Conservation (phyloP, 1,140 invertebrate species). For the Eriocheir sinensis region DNA sequence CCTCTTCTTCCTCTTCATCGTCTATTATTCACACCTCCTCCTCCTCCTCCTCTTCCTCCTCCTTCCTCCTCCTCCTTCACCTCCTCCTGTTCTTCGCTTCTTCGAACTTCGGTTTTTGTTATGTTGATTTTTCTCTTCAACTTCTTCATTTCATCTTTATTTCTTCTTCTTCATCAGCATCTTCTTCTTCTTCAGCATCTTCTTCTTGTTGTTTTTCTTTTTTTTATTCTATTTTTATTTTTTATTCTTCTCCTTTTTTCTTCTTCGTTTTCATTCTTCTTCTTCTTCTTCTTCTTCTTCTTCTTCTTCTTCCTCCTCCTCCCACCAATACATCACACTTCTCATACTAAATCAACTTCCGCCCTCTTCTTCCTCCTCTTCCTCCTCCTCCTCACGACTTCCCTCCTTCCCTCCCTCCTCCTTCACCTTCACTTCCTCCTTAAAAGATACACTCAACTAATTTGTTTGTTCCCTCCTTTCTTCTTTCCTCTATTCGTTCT, state of each 20-base stretch:
- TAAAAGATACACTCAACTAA: neutral
- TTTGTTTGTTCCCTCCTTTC: neutral
- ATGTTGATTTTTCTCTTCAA: neutral
- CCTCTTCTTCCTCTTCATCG: neutral
- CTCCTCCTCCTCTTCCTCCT: neutral
- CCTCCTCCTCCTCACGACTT: neutral
- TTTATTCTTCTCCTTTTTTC: neutral
- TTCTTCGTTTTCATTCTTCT: neutral
- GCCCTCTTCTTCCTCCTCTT: neutral
- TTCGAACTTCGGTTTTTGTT: neutral
- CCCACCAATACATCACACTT: too few species aligned
- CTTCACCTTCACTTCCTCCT: neutral
- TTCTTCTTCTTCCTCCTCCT: neutral
- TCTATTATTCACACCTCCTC: neutral
- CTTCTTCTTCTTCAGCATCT: neutral
- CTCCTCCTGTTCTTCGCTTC: neutral
- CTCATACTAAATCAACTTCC: neutral
- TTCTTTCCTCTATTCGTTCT: neutral
- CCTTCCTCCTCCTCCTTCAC: neutral
- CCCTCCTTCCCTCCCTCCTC: neutral
- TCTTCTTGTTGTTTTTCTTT: neutral
- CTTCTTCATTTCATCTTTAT: neutral
- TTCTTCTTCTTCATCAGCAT: neutral
- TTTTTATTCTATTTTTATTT: neutral
- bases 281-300: neutral